These are phyloP conservation scores for Crotalus viridis DNA, from an alignment of 2,113 vertebrate species.

Conservation along the genomic window DNA sequence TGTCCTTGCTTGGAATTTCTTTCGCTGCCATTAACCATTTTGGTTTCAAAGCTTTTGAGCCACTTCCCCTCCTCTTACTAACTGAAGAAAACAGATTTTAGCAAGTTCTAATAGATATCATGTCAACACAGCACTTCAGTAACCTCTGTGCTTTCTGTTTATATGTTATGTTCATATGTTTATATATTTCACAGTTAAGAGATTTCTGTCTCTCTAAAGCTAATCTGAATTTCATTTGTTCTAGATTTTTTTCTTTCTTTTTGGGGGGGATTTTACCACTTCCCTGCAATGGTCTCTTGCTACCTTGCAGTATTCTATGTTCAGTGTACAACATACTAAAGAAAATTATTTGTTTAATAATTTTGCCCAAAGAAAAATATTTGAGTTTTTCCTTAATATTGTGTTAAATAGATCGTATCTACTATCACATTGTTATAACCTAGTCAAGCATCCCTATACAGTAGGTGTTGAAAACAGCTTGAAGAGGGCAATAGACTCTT, in stretches of 20 bases:
- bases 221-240: not conserved
- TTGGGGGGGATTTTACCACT: not conserved
- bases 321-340: not conserved
- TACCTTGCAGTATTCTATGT: not conserved
- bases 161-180: not conserved
- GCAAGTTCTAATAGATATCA: not conserved
- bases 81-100: not conserved
- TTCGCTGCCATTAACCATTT: not conserved
- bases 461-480: not conserved
- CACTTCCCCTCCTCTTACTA: not conserved
- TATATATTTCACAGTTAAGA: not conserved
- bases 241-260: not conserved
- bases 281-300: not conserved
- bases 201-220: not conserved
- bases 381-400: not conserved
- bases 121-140: not conserved
- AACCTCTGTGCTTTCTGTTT: not conserved
- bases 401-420: not conserved
- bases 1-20: not conserved
- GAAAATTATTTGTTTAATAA: not conserved
- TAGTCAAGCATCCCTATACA: not conserved
- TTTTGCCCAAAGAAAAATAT: not conserved
- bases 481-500: not conserved
- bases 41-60: not conserved
- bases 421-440: not conserved